These are phyloP conservation scores for Macrocentrus cingulum DNA, from an alignment of 1,140 invertebrate genomes.

Conservation along the genomic window DNA sequence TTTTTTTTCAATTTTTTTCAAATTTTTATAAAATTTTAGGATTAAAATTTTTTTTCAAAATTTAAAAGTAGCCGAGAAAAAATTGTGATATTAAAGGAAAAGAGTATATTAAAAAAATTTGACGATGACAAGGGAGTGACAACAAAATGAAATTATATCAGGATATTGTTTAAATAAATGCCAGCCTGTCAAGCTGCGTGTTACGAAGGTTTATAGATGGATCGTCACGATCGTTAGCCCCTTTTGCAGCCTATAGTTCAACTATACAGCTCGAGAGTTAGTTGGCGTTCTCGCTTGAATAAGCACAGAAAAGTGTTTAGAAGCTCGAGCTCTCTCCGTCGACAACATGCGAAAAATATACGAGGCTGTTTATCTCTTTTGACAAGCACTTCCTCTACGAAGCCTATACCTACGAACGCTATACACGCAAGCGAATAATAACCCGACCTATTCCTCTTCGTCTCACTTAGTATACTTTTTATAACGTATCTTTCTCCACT, in stretches of 20 bases:
- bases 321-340: not conserved
- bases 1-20: too few relatives aligned
- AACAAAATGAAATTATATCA: too few relatives aligned
- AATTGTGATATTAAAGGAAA: too few relatives aligned
- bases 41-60: too few relatives aligned
- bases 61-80: too few relatives aligned
- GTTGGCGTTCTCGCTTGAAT: not conserved
- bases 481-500: too few relatives aligned
- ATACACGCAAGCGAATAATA: conserved; percentile 28
- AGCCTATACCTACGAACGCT: conserved; percentile 10
- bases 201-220: not conserved
- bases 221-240: conserved; percentile 2
- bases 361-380: conserved; percentile 32
- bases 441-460: too few relatives aligned
- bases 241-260: not conserved
- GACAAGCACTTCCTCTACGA: conserved; percentile 27
- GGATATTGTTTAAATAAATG: too few relatives aligned
- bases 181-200: not conserved
- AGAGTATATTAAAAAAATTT: too few relatives aligned
- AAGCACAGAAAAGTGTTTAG: not conserved
- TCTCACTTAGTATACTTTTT: too few relatives aligned
- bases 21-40: too few relatives aligned
- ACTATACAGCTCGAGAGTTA: not conserved
- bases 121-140: too few relatives aligned
- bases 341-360: conserved; percentile 19